Base-by-base conservation (phyloP, 1,140 invertebrate genomes). In the Hesperophylax magnus region DNA sequence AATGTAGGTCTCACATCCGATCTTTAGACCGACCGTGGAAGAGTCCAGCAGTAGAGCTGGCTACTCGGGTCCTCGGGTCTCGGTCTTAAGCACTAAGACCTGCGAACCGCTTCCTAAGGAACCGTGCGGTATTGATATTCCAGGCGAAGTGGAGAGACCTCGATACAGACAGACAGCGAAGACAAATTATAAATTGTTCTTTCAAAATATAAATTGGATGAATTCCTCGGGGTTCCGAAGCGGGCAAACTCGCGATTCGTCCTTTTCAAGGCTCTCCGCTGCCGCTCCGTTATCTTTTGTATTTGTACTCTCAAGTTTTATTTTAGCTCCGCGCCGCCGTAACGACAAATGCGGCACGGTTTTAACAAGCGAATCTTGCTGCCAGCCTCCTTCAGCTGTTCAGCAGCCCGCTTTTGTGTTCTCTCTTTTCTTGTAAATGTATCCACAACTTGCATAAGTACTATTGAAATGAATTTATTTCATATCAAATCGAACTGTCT, bases 171-270 rank as follows among this genome's bases (percentile, higher is more conserved):
- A 67, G 67, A 15, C 60, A 52, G 24, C 65, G 63, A 18, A 54
- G 77, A 79, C 77, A 79, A 78, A 78, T 78, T 78, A 78, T 78
- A 78, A 78, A 78, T 78, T 78, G 77, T 65, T 71, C 63, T 78
- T 71, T 69, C 63, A n/a, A 63, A 78, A 79, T 79, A 79, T 79
- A 79, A 79, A 79, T 79, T 67, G 63, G 77, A 79, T 79, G 56
- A 79, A 79, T 79, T 79, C 77, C 65, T 78, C n/a, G 34, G 39
- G 60, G 58, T 53, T 47, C 24, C 24, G 58, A n/a, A 67, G 34
- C 77, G 20, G 60, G 77, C 9, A 77, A 77, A 78, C 39, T 39
- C 17, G 15, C 53, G 72, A 22, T 15, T 56, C 52, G 17, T 75
- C 27, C 53, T 27, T 72, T 52, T 72, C 52, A 54, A 22, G 39